A percentile compares a stretch with the other conserved stretches of the same genome.
These are phyloP conservation scores for Limonius californicus DNA, from an alignment of 1,140 invertebrate species.

Conservation along the genomic window DNA sequence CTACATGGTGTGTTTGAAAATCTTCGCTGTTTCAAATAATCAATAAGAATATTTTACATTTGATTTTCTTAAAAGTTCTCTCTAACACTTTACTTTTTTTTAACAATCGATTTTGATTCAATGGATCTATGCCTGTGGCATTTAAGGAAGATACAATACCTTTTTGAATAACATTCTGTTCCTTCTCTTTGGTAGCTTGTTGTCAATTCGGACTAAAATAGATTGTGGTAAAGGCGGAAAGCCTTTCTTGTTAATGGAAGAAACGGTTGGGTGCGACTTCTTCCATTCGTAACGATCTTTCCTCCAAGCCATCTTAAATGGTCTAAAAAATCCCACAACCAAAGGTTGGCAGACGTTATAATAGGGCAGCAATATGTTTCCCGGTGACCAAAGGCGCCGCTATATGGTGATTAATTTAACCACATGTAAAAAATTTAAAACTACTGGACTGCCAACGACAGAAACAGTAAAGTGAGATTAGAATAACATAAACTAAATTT, in stretches of 20 bases:
- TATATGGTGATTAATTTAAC: no score
- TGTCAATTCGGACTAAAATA: background rate
- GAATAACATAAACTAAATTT: no score
- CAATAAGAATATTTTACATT: slow-evolving; percentile 16
- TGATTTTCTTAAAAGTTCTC: slow-evolving; percentile 15
- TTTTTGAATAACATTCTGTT: background rate
- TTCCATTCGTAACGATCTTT: background rate
- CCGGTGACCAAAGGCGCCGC: no score
- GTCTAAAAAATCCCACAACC: background rate
- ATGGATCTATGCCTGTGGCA: background rate
- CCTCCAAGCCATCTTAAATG: background rate
- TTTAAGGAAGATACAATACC: background rate
- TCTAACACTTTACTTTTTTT: background rate
- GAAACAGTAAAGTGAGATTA: no score
- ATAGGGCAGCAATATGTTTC: background rate
- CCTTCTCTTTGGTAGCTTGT: background rate
- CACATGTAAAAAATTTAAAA: no score
- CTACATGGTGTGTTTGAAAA: background rate
- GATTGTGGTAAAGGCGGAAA: background rate
- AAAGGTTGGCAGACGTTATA: background rate
- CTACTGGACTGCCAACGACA: no score
- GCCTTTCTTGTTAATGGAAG: background rate
- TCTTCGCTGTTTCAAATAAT: background rate
- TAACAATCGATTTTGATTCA: background rate
- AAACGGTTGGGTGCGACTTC: background rate